phyloP scores from a whole-genome alignment of 2,888 invertebrate genomes.

The Drosophila algonquin region DNA sequence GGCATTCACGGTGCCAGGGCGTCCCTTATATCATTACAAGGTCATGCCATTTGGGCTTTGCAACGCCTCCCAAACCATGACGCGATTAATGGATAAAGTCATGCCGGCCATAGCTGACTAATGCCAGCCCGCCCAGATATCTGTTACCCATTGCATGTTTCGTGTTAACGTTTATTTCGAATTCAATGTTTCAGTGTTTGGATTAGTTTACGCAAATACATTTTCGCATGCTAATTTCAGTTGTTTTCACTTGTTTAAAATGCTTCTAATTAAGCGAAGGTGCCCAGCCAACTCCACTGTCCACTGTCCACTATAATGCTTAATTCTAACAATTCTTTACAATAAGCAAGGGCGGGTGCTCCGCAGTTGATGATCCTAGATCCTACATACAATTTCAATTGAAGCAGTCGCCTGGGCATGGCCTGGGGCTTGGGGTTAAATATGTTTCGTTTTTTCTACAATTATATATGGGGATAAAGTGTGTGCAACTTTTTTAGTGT shows the following conservation, averaged over 20 bases:
- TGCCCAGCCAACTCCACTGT: conserved; percentile 28
- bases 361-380: conserved; percentile 41
- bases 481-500: neutral
- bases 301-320: conserved; percentile 15
- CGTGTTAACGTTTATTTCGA: conserved; percentile 72
- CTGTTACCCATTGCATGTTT: too few species aligned
- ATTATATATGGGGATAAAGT: conserved; percentile 16
- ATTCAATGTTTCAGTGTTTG: conserved; percentile 68
- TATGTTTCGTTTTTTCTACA: conserved; percentile 21
- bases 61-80: neutral
- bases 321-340: neutral
- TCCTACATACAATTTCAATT: conserved; percentile 39
- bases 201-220: conserved; percentile 69
- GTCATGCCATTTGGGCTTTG: conserved; percentile 1
- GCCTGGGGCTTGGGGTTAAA: conserved; percentile 9
- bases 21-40: too few species aligned
- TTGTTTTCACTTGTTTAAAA: conserved; percentile 64
- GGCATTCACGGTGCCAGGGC: too few species aligned
- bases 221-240: conserved; percentile 42
- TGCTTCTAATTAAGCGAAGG: conserved; percentile 63
- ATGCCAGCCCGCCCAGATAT: too few species aligned
- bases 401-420: conserved; percentile 19
- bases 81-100: too few species aligned
- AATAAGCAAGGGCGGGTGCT: conserved; percentile 12
- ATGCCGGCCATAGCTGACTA: too few species aligned